These are phyloP conservation scores for Notamacropus eugenii DNA, from an alignment of 2,797 vertebrate genomes.

Conservation along the genomic window DNA sequence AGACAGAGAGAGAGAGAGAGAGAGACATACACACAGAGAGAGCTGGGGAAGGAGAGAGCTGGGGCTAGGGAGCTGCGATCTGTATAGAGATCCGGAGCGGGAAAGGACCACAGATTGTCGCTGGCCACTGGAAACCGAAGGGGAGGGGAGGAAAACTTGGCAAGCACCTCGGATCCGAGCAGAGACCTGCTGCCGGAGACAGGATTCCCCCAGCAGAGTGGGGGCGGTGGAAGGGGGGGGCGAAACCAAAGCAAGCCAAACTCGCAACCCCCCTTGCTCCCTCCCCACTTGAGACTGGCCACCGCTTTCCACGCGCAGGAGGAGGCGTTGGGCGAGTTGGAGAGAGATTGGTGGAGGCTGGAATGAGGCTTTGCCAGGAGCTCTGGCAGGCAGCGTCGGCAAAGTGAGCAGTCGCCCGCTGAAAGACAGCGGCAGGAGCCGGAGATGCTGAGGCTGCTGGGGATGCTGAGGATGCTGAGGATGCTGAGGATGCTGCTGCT, in stretches of 20 bases:
- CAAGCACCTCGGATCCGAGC: constrained; percentile 81
- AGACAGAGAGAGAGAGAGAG: constrained; percentile 48
- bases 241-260: neutral
- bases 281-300: constrained; percentile 70
- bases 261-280: constrained; percentile 34
- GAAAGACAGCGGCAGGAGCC: constrained; percentile 48
- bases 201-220: constrained; percentile 77
- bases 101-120: constrained; percentile 66
- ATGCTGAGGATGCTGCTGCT: neutral
- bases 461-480: constrained; percentile 13
- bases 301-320: constrained; percentile 26
- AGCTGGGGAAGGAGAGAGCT: neutral
- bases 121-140: constrained; percentile 59
- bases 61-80: constrained; percentile 46
- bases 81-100: constrained; percentile 72
- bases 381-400: constrained; percentile 40
- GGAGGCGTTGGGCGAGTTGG: constrained; percentile 33
- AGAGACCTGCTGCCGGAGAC: constrained; percentile 64
- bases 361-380: constrained; percentile 54
- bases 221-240: accelerated
- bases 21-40: constrained; percentile 34
- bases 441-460: constrained; percentile 37
- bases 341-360: constrained; percentile 51
- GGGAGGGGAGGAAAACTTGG: constrained; percentile 83
- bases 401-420: constrained; percentile 68